Percentiles rank a stretch among this genome's conserved stretches.
phyloP scores from a whole-genome alignment of 2,113 vertebrate genomes.

The Leptocoma aspasia region DNA sequence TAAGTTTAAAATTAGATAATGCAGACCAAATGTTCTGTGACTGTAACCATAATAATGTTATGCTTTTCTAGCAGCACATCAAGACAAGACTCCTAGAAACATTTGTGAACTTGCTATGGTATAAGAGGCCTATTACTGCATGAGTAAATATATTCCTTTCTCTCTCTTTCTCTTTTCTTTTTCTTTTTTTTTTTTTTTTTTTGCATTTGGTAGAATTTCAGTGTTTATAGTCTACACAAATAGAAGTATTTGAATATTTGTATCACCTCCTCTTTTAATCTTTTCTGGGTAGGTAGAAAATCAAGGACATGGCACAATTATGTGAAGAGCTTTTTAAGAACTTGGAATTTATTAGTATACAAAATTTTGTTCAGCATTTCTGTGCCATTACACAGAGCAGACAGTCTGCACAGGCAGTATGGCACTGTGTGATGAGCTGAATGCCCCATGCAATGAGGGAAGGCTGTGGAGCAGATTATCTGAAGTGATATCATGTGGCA shows the following conservation, averaged over 20 bases:
- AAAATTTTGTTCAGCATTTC: background rate
- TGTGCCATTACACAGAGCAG: background rate
- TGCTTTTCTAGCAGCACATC: background rate
- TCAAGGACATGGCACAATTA: background rate
- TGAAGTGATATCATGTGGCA: too few species aligned
- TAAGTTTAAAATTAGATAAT: background rate
- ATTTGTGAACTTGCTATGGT: background rate
- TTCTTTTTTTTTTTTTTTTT: background rate
- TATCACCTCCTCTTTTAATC: background rate
- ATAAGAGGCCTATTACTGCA: background rate
- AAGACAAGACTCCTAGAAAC: background rate
- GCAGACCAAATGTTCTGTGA: background rate
- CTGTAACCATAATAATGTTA: background rate
- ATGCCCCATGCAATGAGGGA: background rate
- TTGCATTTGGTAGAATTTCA: background rate
- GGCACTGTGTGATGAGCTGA: background rate
- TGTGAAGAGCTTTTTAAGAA: background rate
- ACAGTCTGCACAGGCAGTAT: background rate
- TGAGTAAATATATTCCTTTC: background rate
- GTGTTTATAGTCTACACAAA: background rate
- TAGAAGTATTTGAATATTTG: background rate
- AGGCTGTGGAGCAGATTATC: background rate
- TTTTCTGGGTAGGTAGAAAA: background rate
- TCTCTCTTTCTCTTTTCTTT: accelerated
- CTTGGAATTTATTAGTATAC: background rate